Evolutionary conservation across 2,113 vertebrate species (phyloP).

Genomic region (Eulemur rufifrons): DNA sequence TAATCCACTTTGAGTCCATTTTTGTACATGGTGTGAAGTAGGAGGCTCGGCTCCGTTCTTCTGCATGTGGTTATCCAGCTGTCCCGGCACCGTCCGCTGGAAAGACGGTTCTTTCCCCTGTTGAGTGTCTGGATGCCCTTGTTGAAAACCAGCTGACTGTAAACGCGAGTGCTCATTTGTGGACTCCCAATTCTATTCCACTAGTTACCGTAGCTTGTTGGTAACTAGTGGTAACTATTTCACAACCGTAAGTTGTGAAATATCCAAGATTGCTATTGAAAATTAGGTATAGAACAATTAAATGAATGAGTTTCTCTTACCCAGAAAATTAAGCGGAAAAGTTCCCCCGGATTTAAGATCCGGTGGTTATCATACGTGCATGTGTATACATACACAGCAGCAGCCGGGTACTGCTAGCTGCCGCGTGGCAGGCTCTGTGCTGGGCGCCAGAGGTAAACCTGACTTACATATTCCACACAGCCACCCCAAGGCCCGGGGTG

Average conservation of each 20-base stretch:
- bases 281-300: background rate
- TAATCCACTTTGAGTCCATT: too few relatives aligned
- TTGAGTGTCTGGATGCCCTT: background rate
- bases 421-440: background rate
- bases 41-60: background rate
- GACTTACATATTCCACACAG: background rate
- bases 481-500: background rate
- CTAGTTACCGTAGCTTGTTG: background rate
- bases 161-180: background rate
- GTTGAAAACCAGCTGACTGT: background rate
- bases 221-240: too few relatives aligned
- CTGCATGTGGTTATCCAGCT: background rate
- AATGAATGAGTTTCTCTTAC: background rate
- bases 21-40: background rate
- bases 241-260: background rate
- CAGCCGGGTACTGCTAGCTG: too few relatives aligned
- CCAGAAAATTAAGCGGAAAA: background rate
- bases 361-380: background rate
- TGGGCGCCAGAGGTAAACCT: background rate
- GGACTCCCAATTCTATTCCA: background rate
- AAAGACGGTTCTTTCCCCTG: background rate
- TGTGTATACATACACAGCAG: background rate
- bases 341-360: background rate
- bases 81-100: background rate
- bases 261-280: background rate